These are phyloP conservation scores for Periophthalmus magnuspinnatus DNA, from an alignment of 2,797 vertebrate species.

Conservation along the genomic window DNA sequence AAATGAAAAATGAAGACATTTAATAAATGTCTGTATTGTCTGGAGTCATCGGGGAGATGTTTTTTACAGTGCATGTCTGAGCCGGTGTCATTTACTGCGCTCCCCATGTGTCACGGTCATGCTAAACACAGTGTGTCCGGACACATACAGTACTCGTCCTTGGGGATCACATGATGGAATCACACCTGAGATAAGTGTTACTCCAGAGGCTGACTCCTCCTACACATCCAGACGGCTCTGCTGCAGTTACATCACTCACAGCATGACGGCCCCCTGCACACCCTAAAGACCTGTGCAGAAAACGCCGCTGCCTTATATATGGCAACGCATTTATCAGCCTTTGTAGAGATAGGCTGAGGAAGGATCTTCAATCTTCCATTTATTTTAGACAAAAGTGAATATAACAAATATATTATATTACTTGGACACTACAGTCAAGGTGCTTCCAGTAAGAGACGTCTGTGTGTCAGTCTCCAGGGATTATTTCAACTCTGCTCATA, in stretches of 20 bases:
- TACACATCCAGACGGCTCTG: conserved; percentile 33
- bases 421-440: not conserved
- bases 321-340: not conserved
- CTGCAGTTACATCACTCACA: conserved; percentile 29
- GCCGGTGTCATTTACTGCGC: conserved; percentile 9
- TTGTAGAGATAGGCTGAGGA: not conserved
- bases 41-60: not conserved
- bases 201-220: conserved; percentile 49
- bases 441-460: not conserved
- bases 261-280: conserved; percentile 7
- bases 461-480: not conserved
- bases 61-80: conserved; percentile 2
- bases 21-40: not conserved
- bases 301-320: conserved; percentile 6
- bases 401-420: not conserved
- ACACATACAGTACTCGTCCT: conserved; percentile 28
- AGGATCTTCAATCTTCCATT: not conserved
- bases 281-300: conserved; percentile 16
- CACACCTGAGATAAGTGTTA: conserved; percentile 70
- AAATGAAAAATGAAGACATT: not conserved
- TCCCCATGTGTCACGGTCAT: conserved; percentile 10
- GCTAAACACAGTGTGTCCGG: conserved; percentile 23
- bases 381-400: not conserved
- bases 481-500: not conserved
- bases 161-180: conserved; percentile 56